Evolutionary conservation across 2,113 vertebrate species (phyloP).

Genomic region (Mastomys coucha): DNA sequence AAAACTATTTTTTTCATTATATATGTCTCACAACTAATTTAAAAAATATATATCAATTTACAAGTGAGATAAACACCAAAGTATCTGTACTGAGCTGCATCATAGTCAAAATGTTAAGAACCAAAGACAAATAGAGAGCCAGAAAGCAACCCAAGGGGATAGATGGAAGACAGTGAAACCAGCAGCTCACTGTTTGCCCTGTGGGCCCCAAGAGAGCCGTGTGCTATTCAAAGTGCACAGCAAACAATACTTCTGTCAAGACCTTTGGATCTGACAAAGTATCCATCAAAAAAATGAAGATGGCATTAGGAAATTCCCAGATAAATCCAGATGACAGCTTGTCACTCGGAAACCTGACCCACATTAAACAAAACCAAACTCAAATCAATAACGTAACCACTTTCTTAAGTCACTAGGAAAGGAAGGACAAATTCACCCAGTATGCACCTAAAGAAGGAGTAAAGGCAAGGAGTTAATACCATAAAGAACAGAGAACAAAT

Average conservation of each 20-base stretch:
- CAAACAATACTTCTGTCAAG: not conserved
- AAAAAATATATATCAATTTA: not conserved
- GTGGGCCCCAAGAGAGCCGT: not conserved
- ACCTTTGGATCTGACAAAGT: not conserved
- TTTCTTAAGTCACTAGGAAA: not conserved
- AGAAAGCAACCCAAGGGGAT: not conserved
- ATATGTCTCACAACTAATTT: not conserved
- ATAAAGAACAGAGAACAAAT: not conserved
- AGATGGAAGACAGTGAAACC: not conserved
- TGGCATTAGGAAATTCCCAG: not conserved
- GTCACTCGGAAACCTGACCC: not conserved
- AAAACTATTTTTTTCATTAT: not conserved
- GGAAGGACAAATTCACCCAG: not conserved
- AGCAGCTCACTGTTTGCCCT: not conserved
- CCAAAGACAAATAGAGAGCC: not conserved
- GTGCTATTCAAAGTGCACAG: not conserved
- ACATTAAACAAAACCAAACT: not conserved
- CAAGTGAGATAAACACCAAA: too few relatives aligned
- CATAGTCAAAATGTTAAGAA: not conserved
- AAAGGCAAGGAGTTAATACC: not conserved
- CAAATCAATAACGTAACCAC: not conserved
- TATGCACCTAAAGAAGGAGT: not conserved
- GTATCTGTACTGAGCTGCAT: not conserved
- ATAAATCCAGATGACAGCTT: not conserved
- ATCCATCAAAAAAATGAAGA: not conserved